Evolutionary conservation across 2,113 vertebrate species (phyloP).

Genomic region (Tympanuchus pallidicinctus): DNA sequence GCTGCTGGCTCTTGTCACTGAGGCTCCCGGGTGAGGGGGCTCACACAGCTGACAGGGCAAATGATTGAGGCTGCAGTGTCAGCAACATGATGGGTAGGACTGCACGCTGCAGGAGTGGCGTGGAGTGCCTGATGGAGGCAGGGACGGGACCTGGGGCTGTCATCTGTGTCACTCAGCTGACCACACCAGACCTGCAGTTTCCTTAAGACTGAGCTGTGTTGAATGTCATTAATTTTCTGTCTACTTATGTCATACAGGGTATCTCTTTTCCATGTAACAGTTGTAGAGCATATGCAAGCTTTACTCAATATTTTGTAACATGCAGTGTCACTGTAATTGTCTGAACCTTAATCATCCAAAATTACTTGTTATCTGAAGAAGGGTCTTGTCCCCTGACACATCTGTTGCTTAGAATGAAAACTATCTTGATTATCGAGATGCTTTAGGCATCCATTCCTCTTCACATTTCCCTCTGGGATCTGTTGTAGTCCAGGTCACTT

Average conservation of each 20-base stretch:
- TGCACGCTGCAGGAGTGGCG: fast-evolving
- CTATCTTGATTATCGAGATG: background rate
- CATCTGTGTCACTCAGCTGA: background rate
- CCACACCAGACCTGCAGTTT: constrained; percentile 23
- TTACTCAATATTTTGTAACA: background rate
- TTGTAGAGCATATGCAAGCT: background rate
- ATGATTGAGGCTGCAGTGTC: constrained; percentile 62
- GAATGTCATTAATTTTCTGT: background rate
- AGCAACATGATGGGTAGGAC: constrained; percentile 27
- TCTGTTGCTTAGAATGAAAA: background rate
- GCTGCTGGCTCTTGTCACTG: background rate
- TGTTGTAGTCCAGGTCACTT: background rate
- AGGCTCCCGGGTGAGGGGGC: constrained; percentile 25
- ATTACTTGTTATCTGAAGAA: background rate
- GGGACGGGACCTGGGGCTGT: background rate
- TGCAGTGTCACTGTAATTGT: fast-evolving
- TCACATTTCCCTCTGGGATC: background rate
- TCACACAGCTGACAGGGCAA: constrained; percentile 65
- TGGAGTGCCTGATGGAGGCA: background rate
- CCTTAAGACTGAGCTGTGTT: constrained; percentile 18
- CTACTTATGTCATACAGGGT: background rate
- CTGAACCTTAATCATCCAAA: background rate
- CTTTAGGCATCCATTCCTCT: background rate
- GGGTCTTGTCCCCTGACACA: background rate
- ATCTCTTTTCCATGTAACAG: background rate